Percentiles rank a stretch among this genome's conserved stretches.
Evolutionary conservation across 2,113 vertebrate genomes (phyloP).

Genomic region (Chascanopsetta lugubris): DNA sequence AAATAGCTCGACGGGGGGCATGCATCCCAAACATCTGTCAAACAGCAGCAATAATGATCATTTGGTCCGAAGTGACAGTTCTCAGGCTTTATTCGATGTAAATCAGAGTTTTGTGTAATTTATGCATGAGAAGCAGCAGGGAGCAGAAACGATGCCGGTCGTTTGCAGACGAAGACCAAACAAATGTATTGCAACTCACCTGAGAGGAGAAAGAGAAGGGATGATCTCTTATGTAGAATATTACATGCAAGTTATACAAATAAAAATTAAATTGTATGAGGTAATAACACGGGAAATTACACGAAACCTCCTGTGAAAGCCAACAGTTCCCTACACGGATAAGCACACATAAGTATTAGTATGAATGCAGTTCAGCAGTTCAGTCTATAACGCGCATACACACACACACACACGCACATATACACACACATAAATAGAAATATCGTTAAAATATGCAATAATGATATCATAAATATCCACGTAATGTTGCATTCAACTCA

Average conservation of each 20-base stretch:
- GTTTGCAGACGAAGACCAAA: conserved; percentile 24
- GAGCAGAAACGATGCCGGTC: conserved; percentile 17
- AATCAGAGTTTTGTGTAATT: conserved; percentile 44
- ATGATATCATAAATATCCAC: neutral
- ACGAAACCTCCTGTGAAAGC: no score
- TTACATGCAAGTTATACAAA: no score
- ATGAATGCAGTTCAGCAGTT: no score
- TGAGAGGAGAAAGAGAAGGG: neutral
- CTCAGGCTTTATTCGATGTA: conserved; percentile 12
- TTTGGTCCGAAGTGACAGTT: conserved; percentile 13
- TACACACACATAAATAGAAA: neutral
- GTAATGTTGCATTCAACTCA: neutral
- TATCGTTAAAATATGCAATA: neutral
- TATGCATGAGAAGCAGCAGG: conserved; percentile 30
- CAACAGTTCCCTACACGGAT: no score
- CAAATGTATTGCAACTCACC: neutral
- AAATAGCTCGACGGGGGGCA: neutral
- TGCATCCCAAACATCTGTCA: neutral
- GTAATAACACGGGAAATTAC: no score
- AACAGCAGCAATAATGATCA: conserved; percentile 10
- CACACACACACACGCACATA: neutral
- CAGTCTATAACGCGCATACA: no score
- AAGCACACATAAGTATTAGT: no score
- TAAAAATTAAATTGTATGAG: no score
- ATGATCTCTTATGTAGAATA: no score